Percentiles rank a stretch among this genome's conserved stretches.
phyloP scores from a whole-genome alignment of 37 sponge, comb jelly and placozoan genomes.

The Mnemiopsis leidyi region DNA sequence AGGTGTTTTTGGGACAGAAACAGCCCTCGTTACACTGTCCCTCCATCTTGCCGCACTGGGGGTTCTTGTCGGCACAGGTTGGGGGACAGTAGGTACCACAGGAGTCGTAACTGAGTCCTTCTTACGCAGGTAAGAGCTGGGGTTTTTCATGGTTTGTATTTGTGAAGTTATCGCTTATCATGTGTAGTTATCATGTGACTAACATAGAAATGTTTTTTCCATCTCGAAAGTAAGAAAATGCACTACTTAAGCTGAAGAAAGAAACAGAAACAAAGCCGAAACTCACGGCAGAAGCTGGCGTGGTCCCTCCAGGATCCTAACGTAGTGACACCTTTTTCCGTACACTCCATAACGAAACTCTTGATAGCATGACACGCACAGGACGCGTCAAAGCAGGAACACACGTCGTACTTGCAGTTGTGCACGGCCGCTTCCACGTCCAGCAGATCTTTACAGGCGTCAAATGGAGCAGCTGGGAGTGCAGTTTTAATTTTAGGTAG shows the following conservation, averaged over 20 bases:
- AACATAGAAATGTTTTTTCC: background rate
- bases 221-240: too few relatives aligned
- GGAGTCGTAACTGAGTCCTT: background rate
- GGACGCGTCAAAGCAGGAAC: constrained; percentile 16
- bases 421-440: background rate
- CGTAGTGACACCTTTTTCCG: background rate
- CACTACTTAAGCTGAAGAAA: too few relatives aligned
- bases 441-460: background rate
- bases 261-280: background rate
- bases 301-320: background rate
- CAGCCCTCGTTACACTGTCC: constrained; percentile 37
- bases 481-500: background rate
- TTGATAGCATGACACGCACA: constrained; percentile 16
- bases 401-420: constrained; percentile 18
- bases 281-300: constrained; percentile 22
- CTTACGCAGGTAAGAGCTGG: background rate
- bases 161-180: too few relatives aligned
- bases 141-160: background rate
- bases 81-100: constrained; percentile 4
- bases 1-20: constrained; percentile 26
- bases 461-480: background rate
- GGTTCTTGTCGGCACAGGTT: constrained; percentile 54
- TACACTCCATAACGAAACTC: background rate
- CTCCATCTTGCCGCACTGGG: background rate
- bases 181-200: too few relatives aligned